Percentiles rank a stretch among this genome's conserved stretches.
These are phyloP conservation scores for Diprion similis DNA, from an alignment of 1,140 invertebrate species.

Conservation along the genomic window DNA sequence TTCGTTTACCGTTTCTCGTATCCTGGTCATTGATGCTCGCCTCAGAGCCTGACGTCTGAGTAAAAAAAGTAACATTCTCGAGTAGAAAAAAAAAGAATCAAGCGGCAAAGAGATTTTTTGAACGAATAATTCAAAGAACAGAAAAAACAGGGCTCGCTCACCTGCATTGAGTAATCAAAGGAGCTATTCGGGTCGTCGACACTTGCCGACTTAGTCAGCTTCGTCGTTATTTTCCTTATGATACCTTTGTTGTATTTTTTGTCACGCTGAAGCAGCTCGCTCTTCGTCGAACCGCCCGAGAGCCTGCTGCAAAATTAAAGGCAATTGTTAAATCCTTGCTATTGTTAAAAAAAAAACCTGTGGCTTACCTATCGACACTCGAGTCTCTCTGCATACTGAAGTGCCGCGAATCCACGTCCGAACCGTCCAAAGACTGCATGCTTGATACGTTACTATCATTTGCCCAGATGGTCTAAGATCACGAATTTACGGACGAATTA, in stretches of 20 bases:
- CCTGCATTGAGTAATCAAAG: slow-evolving; percentile 64
- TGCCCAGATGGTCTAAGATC: slow-evolving; percentile 53
- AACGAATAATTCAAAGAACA: background rate
- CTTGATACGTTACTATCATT: slow-evolving; percentile 83
- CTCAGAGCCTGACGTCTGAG: slow-evolving; percentile 79
- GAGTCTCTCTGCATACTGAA: slow-evolving; percentile 69
- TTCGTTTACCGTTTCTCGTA: slow-evolving; percentile 71
- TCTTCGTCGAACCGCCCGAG: slow-evolving; percentile 84
- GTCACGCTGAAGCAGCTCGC: slow-evolving; percentile 70
- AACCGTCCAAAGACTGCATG: slow-evolving; percentile 75
- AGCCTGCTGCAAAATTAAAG: slow-evolving; percentile 66
- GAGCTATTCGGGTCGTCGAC: slow-evolving; percentile 73
- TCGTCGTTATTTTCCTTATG: slow-evolving; percentile 81
- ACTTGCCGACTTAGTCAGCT: slow-evolving; percentile 83
- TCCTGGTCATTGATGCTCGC: slow-evolving; percentile 71
- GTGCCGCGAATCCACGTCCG: slow-evolving; percentile 54
- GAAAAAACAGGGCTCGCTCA: slow-evolving; percentile 45
- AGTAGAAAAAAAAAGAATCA: too few relatives aligned
- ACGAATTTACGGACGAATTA: slow-evolving; percentile 8
- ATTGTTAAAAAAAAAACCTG: background rate
- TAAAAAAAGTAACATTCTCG: slow-evolving; percentile 19
- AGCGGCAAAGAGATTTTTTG: too few relatives aligned
- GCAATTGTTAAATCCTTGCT: background rate
- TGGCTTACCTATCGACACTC: slow-evolving; percentile 74
- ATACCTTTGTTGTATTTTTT: slow-evolving; percentile 85